Percentiles rank a stretch among this genome's conserved stretches.
Evolutionary conservation across 2,888 invertebrate genomes (phyloP).

Genomic region (Corythucha ciliata): DNA sequence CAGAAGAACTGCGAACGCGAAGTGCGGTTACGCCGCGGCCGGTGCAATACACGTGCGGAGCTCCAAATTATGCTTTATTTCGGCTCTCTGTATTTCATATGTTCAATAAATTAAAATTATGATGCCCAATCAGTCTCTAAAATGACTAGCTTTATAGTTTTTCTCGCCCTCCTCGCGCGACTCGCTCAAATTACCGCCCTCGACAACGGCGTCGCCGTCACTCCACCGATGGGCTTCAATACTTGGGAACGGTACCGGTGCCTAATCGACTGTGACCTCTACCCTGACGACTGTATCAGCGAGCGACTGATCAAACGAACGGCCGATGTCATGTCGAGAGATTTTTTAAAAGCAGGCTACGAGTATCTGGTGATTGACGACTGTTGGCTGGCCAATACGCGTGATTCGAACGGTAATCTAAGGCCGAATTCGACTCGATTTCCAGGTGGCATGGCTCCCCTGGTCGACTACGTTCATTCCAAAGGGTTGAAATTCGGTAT

Average conservation of each 20-base stretch:
- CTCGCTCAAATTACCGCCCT: no score
- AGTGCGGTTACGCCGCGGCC: no score
- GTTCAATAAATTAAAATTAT: no score
- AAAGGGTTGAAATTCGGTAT: slow-evolving; percentile 50
- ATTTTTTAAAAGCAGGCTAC: slow-evolving; percentile 52
- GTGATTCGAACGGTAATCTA: slow-evolving; percentile 45
- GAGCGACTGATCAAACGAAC: slow-evolving; percentile 48
- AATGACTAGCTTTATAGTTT: no score
- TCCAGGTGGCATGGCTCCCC: slow-evolving; percentile 48
- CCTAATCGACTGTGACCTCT: slow-evolving; percentile 50
- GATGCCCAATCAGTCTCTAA: no score
- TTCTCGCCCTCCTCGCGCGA: no score
- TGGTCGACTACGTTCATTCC: slow-evolving; percentile 44
- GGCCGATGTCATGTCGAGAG: slow-evolving; percentile 48
- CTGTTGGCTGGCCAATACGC: slow-evolving; percentile 50
- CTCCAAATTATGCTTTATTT: no score
- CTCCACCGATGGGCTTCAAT: slow-evolving; percentile 65
- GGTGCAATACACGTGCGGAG: no score
- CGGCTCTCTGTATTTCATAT: no score
- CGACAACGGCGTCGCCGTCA: slow-evolving; percentile 55
- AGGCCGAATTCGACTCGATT: slow-evolving; percentile 50
- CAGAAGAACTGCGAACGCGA: no score
- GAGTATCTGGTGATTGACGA: slow-evolving; percentile 52
- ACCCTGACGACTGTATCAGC: slow-evolving; percentile 55
- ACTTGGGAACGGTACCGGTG: slow-evolving; percentile 59